These are phyloP conservation scores for Eunapius fragilis DNA, from an alignment of 37 sponge, comb jelly and placozoan genomes.

Conservation along the genomic window DNA sequence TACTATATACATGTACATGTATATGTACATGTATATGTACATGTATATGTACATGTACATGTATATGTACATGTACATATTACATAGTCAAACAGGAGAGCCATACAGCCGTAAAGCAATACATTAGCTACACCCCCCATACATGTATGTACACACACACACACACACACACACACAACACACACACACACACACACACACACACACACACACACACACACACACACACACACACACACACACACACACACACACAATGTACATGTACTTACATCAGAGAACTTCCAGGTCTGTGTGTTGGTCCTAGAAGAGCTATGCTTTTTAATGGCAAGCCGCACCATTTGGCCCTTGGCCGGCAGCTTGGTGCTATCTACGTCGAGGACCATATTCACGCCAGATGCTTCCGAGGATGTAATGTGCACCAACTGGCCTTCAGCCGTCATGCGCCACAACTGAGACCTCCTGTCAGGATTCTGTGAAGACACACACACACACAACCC, in stretches of 20 bases:
- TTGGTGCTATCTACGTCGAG: conserved; percentile 61
- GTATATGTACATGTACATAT: conserved; percentile 19
- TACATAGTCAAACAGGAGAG: too few relatives aligned
- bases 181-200: too few relatives aligned
- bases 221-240: too few relatives aligned
- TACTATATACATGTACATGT: too few relatives aligned
- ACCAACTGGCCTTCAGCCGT: conserved; percentile 71
- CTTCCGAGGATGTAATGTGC: conserved; percentile 68
- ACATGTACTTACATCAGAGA: conserved; percentile 47
- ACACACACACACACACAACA: too few relatives aligned
- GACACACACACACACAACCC: background rate
- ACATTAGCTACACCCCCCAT: too few relatives aligned
- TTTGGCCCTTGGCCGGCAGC: conserved; percentile 4
- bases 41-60: background rate
- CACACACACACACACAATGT: too few relatives aligned
- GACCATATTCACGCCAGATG: conserved; percentile 33
- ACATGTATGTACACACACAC: too few relatives aligned
- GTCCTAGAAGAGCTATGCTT: conserved; percentile 28
- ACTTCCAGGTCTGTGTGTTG: conserved; percentile 79
- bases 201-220: too few relatives aligned
- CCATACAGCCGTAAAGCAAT: too few relatives aligned
- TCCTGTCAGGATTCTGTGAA: conserved; percentile 32
- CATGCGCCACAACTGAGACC: conserved; percentile 90
- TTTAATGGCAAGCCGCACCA: conserved; percentile 49
- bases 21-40: too few relatives aligned